These are phyloP conservation scores for Scaptomyza polygonia DNA, from an alignment of 2,888 invertebrate species.

Conservation along the genomic window DNA sequence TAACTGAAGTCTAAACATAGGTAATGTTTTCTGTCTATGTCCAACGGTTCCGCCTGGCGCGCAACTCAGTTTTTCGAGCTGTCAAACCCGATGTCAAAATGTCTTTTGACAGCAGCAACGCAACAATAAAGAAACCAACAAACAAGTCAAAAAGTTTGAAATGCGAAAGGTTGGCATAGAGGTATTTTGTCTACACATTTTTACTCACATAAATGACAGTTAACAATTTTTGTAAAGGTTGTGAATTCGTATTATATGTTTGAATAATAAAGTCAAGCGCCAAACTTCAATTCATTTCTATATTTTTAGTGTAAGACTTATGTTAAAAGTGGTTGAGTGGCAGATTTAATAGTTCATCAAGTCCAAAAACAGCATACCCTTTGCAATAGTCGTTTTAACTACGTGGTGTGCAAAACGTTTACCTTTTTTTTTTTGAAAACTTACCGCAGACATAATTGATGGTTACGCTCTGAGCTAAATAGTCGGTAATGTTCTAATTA, in stretches of 20 bases:
- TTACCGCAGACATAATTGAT: conserved; percentile 47
- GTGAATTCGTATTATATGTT: no score
- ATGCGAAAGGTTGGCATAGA: not conserved
- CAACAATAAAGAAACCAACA: conserved; percentile 8
- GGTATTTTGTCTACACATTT: conserved; percentile 1
- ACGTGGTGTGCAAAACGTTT: conserved; percentile 18
- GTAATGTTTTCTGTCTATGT: conserved; percentile 17
- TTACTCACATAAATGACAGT: no score
- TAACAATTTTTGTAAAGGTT: no score
- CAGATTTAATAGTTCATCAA: no score
- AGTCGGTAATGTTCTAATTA: conserved; percentile 78
- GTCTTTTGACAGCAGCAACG: conserved; percentile 12
- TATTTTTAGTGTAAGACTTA: no score
- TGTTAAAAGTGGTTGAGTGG: no score
- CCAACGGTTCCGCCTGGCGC: conserved; percentile 53
- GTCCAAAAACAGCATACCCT: not conserved
- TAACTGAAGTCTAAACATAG: conserved; percentile 61
- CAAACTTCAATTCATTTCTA: no score
- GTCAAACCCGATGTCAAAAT: conserved; percentile 59
- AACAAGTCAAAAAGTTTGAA: not conserved
- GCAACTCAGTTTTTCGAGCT: conserved; percentile 43
- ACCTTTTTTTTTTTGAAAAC: conserved; percentile 46
- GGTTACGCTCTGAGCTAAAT: conserved; percentile 55
- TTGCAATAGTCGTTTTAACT: not conserved
- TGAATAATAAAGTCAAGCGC: no score